Conservation (phyloP, 2,797 vertebrate genomes). For the Uromys caudimaculatus region DNA sequence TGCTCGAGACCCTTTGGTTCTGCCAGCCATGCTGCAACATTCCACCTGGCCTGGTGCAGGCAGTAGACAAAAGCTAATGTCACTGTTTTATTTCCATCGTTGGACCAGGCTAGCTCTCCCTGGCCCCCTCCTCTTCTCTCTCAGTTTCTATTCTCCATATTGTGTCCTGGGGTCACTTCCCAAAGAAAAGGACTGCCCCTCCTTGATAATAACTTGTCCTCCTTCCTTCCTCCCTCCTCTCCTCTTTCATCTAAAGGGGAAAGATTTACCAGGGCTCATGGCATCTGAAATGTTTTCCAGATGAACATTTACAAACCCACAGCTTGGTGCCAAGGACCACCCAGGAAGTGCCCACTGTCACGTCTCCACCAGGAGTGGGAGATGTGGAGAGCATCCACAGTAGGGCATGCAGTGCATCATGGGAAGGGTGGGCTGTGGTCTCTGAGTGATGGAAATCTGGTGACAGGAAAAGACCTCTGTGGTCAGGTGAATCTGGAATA, state of each 20-base stretch:
- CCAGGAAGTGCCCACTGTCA: background rate
- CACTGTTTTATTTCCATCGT: background rate
- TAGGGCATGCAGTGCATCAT: rapidly evolving
- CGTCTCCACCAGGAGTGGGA: background rate
- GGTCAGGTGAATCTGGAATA: background rate
- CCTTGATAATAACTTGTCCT: background rate
- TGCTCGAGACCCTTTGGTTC: rapidly evolving
- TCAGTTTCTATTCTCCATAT: background rate
- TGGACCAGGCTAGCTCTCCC: too few relatives aligned
- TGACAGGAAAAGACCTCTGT: background rate
- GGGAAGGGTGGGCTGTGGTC: background rate
- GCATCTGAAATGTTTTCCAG: background rate
- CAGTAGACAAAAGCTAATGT: too few relatives aligned
- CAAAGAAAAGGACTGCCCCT: background rate
- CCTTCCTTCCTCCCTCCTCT: background rate
- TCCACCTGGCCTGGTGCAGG: background rate
- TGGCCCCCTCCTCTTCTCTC: background rate
- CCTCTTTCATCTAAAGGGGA: background rate
- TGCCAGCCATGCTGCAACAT: background rate
- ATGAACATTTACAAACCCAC: background rate
- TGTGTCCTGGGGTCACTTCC: background rate
- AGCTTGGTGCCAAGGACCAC: background rate
- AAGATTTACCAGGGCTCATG: background rate
- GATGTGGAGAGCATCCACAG: background rate
- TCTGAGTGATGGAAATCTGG: background rate